Base-by-base conservation (phyloP, 64 coral and sea anemone species). In the Porites lutea region DNA sequence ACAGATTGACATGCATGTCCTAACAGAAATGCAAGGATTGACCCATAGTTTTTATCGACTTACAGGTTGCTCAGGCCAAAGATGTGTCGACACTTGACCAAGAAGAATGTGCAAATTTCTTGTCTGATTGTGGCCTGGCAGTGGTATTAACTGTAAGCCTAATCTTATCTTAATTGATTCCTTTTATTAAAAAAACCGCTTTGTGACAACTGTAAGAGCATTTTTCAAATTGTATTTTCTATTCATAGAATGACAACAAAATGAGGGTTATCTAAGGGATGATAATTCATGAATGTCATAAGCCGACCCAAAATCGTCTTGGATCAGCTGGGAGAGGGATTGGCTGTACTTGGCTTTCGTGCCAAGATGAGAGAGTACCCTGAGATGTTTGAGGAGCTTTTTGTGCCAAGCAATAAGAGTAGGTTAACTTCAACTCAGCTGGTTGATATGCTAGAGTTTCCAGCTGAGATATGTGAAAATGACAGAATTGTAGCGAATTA, bases 101-200 rank as follows among this genome's bases (percentile, higher is more conserved):
- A 62, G 48, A 61, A 20, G 73, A 89, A 89, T 87, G 83, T 89
- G 87, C 59, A 12, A 49, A 22, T 48, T 77, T 89, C 72, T 65
- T 89, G 76, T 89, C 87, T 21, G 87, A 89, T 14, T 89, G 87
- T 89, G 87, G 73, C 71, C 23, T n/a, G n/a, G n/a, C n/a, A n/a
- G n/a, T n/a, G n/a, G n/a, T n/a, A n/a, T n/a, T n/a, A n/a, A n/a
- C n/a, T n/a, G n/a, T n/a, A n/a, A n/a, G n/a, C n/a, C n/a, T n/a
- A n/a, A n/a, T n/a, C n/a, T n/a, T n/a, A n/a, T n/a, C n/a, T n/a
- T 89, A 4, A 54, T 22, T 6, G 52, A 76, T 52, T 89, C 8
- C 13, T 77, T 65, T 75, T 89, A 89, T 51, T 71, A n/a, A 63
- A 71, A 78, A 89, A 89, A 71, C 51, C 64, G 50, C 12, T 48